Percentiles rank a stretch among this genome's conserved stretches.
Conservation (phyloP, 2,113 vertebrate species). For the Callaeas wilsoni region DNA sequence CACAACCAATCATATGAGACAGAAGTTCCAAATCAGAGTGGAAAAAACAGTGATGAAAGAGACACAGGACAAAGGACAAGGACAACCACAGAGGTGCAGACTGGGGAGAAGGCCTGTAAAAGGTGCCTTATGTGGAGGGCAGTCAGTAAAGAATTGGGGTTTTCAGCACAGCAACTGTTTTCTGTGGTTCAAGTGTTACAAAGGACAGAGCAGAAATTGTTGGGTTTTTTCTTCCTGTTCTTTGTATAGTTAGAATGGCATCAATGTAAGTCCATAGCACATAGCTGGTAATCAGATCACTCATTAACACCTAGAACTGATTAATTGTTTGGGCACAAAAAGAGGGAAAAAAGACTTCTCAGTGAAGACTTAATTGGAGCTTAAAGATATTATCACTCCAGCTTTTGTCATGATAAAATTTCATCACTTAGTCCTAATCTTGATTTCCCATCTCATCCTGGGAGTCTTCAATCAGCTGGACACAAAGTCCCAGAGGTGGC, state of each 20-base stretch:
- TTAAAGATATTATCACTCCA: background rate
- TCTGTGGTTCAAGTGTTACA: background rate
- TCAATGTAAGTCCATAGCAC: background rate
- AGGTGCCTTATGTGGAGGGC: background rate
- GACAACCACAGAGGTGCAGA: background rate
- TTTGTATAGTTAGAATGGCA: background rate
- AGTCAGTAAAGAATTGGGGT: background rate
- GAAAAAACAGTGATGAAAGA: background rate
- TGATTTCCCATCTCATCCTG: background rate
- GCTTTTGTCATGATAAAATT: background rate
- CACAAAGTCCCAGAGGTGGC: background rate
- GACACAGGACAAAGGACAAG: background rate
- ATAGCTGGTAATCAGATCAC: background rate
- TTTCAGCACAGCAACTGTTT: background rate
- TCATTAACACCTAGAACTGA: background rate
- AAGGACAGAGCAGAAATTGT: background rate
- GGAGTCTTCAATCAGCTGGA: background rate
- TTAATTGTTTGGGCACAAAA: background rate
- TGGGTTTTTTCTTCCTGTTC: background rate
- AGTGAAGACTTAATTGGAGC: background rate
- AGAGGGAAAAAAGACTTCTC: background rate
- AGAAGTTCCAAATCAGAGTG: background rate
- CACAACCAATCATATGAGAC: rapidly evolving
- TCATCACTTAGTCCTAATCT: background rate
- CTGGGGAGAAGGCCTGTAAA: background rate